These are phyloP conservation scores for Microtus richardsoni DNA, from an alignment of 2,113 vertebrate genomes.

Conservation along the genomic window DNA sequence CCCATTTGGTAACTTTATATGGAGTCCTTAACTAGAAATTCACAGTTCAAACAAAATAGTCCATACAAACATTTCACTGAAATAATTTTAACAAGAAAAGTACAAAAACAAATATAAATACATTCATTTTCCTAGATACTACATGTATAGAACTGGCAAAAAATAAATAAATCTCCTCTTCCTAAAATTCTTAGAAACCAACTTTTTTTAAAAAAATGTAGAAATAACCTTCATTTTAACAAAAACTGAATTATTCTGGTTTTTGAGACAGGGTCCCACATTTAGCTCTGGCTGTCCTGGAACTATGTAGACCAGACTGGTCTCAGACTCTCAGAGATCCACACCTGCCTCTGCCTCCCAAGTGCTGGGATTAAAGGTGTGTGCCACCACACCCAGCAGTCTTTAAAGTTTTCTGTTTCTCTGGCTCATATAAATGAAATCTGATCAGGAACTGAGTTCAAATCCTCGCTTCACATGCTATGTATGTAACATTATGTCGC, in stretches of 20 bases:
- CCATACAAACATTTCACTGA: constrained; percentile 51
- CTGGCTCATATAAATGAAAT: constrained; percentile 41
- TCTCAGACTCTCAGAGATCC: background rate
- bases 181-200: constrained; percentile 44
- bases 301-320: background rate
- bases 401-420: background rate
- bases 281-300: background rate
- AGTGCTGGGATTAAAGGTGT: background rate
- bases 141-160: constrained; percentile 34
- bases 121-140: constrained; percentile 28
- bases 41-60: constrained; percentile 13
- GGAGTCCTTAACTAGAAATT: background rate
- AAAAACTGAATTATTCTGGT: constrained; percentile 31
- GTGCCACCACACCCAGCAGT: background rate
- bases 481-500: background rate
- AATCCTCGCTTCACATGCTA: constrained; percentile 21
- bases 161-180: constrained; percentile 20
- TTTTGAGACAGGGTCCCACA: background rate
- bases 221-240: constrained; percentile 51
- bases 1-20: constrained; percentile 11
- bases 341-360: background rate
- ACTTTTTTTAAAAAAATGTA: background rate
- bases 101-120: constrained; percentile 27
- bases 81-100: constrained; percentile 30
- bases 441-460: constrained; percentile 23